A percentile compares a stretch with the other conserved stretches of the same genome.
phyloP scores from a whole-genome alignment of 2,113 vertebrate species.

The Oostethus manadensis region DNA sequence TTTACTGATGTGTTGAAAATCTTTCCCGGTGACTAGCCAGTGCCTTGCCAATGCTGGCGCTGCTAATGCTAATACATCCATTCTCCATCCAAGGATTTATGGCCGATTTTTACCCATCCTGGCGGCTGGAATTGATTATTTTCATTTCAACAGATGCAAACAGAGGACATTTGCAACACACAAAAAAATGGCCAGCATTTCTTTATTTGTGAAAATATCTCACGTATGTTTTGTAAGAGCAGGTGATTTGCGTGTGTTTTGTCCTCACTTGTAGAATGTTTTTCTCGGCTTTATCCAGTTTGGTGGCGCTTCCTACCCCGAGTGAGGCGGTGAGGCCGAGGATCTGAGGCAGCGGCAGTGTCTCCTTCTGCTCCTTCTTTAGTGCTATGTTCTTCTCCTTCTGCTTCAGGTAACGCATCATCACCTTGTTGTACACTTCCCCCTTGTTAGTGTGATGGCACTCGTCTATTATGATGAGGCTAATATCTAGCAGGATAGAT shows the following conservation, averaged over 20 bases:
- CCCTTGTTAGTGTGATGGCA: slow-evolving; percentile 96
- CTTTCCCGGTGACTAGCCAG: too few species aligned
- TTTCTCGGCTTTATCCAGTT: slow-evolving; percentile 76
- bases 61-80: too few species aligned
- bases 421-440: slow-evolving; percentile 89
- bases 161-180: too few species aligned
- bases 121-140: too few species aligned
- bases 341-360: slow-evolving; percentile 80
- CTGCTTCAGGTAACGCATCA: slow-evolving; percentile 86
- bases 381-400: slow-evolving; percentile 75
- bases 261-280: slow-evolving; percentile 86
- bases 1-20: too few species aligned
- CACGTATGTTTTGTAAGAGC: not conserved
- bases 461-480: slow-evolving; percentile 91
- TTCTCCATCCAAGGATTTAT: too few species aligned
- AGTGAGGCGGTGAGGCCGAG: slow-evolving; percentile 92
- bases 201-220: not conserved
- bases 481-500: slow-evolving; percentile 80
- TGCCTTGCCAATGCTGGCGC: too few species aligned
- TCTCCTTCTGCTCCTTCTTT: slow-evolving; percentile 71
- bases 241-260: too few species aligned
- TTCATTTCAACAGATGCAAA: too few species aligned
- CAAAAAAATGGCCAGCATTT: too few species aligned
- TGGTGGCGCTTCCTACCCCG: slow-evolving; percentile 83
- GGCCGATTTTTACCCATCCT: too few species aligned